Evolutionary conservation across 2,113 vertebrate genomes (phyloP).

Genomic region (Vidua macroura): DNA sequence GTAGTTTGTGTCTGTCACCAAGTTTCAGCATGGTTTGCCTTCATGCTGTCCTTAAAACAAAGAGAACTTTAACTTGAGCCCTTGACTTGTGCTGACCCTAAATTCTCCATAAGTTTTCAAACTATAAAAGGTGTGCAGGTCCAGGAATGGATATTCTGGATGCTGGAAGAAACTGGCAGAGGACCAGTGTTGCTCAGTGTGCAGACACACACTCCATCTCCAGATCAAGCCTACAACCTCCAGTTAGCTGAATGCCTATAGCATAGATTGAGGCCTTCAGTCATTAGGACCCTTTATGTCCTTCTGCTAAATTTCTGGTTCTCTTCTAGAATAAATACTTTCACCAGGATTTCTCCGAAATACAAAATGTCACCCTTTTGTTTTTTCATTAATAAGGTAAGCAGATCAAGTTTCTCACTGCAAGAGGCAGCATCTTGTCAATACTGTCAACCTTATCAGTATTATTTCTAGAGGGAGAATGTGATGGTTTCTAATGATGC

Average conservation of each 20-base stretch:
- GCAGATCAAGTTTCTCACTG: background rate
- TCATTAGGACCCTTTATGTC: background rate
- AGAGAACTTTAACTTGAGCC: background rate
- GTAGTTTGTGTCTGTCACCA: background rate
- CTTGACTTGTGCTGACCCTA: background rate
- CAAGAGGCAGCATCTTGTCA: background rate
- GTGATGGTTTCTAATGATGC: background rate
- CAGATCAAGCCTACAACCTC: background rate
- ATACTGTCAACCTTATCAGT: background rate
- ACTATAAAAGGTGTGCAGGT: background rate
- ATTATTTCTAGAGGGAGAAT: background rate
- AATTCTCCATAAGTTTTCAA: background rate
- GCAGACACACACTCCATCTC: background rate
- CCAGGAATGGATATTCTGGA: background rate
- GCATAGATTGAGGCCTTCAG: background rate
- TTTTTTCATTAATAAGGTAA: background rate
- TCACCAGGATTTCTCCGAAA: background rate
- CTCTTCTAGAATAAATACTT: background rate
- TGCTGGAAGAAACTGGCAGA: background rate
- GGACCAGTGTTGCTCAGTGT: background rate
- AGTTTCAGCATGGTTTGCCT: background rate
- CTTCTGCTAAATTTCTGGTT: background rate
- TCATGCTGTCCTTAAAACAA: background rate
- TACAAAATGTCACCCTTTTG: background rate
- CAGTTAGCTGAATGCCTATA: background rate